Evolutionary conservation across 2,797 vertebrate species (phyloP), one percentile per base, ranked within the genome.

Genomic region (Lagorchestes hirsutus): DNA sequence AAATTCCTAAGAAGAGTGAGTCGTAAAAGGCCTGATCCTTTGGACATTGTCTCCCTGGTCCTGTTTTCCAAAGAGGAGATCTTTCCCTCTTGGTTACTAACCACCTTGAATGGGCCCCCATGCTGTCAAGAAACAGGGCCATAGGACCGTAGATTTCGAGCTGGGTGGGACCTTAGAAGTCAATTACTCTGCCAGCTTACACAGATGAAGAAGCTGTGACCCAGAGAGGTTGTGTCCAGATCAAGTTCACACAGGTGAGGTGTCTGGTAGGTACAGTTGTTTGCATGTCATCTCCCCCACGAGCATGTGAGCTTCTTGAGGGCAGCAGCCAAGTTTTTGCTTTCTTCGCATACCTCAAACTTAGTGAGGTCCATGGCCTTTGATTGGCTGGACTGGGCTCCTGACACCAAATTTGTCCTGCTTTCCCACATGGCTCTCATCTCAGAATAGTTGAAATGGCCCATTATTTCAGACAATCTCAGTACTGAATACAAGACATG

Each of bases 381-480:
- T 34, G 31, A 8, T 28, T 57, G 56, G 1, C 34, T 67, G 34
- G 16, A 67, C 62, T 4, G 14, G 34, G 5, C 14, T 12, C 29
- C 13, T 5, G 34, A 67, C 34, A 16, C 62, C 34, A 34, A 16
- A n/a, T 34, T 4, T 29, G 31, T 34, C 34, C 62, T 67, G 34
- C 62, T n/a, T 67, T n/a, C 62, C 34, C 62, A 67, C 14, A n/a
- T 18, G 5, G 34, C 34, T 82, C 3, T 67, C 59, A n/a, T 67
- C 9, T 12, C 67, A 28, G 55, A 29, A 28, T 3, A n/a, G 18
- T 58, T 96, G 54, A 55, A 92, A 67, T 24, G 90, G 59, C 67
- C 50, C 24, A 0, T 90, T 92, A 50, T 94, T 95, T 95, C 54
- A 74, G 92, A 92, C 62, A 94, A 92, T 95, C 94, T 95, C 93